These are phyloP conservation scores for Conus canariensis DNA, from an alignment of 2,888 invertebrate genomes.

Conservation along the genomic window DNA sequence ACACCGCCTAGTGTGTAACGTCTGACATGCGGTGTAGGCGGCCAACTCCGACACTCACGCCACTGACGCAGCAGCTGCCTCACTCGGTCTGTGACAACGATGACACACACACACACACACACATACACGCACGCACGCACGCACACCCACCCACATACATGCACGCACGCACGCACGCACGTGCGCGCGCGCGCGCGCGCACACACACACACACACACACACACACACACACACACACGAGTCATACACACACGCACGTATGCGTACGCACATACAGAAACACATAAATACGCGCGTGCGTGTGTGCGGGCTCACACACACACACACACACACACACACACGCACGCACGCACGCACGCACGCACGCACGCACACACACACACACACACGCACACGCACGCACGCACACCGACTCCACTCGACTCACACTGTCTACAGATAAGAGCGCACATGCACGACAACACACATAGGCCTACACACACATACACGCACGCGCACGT, in stretches of 20 bases:
- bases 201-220: constrained; percentile 19
- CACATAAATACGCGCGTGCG: constrained; percentile 7
- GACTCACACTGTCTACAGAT: no score
- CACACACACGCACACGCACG: no score
- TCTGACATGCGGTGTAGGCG: no score
- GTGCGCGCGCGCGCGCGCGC: not conserved
- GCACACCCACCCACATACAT: not conserved
- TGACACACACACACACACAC: not conserved
- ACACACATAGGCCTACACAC: not conserved
- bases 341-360: not conserved
- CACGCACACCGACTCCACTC: no score
- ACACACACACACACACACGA: not conserved
- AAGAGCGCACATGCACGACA: no score
- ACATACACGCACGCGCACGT: not conserved
- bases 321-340: constrained; percentile 1
- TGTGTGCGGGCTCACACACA: no score
- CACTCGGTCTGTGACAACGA: not conserved
- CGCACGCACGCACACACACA: no score
- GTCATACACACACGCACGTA: not conserved
- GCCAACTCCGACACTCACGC: no score
- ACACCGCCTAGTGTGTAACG: no score
- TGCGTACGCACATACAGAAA: not conserved
- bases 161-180: not conserved
- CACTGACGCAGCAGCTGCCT: no score
- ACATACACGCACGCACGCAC: constrained; percentile 10